Evolutionary conservation across 2,797 vertebrate genomes (phyloP).

Genomic region (Enteromius anoplus): DNA sequence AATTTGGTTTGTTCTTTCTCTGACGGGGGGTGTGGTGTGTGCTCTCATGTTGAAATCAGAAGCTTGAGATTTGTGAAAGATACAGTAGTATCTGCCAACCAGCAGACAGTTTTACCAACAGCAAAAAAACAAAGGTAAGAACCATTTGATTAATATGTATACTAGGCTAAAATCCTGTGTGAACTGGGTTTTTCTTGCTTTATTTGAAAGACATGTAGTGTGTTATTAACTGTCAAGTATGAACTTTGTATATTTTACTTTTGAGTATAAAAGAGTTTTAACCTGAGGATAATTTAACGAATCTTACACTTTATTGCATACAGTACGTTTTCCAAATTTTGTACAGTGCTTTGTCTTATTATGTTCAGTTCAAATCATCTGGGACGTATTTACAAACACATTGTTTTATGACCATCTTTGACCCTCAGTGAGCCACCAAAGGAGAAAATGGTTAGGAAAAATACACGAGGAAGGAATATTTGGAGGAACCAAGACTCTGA

Average conservation of each 20-base stretch:
- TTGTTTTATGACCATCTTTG: background rate
- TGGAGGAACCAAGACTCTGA: background rate
- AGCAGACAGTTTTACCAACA: constrained; percentile 5
- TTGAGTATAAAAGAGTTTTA: background rate
- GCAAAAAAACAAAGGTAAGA: constrained; percentile 24
- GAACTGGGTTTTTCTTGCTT: background rate
- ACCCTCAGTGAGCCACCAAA: background rate
- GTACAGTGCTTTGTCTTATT: background rate
- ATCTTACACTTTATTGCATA: background rate
- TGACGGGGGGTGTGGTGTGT: constrained; percentile 12
- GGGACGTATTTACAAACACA: background rate
- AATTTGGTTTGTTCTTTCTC: background rate
- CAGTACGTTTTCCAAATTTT: background rate
- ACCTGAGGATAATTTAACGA: background rate
- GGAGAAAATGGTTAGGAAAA: background rate
- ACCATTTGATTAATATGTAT: background rate
- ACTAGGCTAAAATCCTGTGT: background rate
- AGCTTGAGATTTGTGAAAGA: constrained; percentile 9
- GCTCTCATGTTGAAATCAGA: constrained; percentile 18
- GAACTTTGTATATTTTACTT: background rate
- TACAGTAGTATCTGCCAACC: background rate
- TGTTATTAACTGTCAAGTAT: background rate
- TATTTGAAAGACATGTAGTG: background rate
- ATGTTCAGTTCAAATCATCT: background rate
- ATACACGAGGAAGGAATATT: background rate